Percentiles rank a stretch among this genome's conserved stretches.
phyloP scores from a whole-genome alignment of 2,888 invertebrate species.

The Erebia ligea region DNA sequence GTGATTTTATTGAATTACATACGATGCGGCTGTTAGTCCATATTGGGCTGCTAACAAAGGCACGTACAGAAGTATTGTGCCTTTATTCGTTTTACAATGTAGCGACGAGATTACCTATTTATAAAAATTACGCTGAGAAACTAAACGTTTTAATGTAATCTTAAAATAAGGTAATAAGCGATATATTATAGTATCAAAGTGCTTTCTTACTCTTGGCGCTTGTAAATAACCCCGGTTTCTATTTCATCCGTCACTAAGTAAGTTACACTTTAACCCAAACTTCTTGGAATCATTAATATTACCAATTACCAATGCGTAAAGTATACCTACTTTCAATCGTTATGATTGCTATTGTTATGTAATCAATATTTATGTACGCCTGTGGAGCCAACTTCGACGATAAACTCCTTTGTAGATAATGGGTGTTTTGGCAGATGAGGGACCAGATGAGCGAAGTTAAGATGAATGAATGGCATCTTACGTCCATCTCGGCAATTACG shows the following conservation, averaged over 20 bases:
- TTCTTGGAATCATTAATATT: background rate
- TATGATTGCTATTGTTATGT: constrained; percentile 12
- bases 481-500: constrained; percentile 39
- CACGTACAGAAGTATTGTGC: constrained; percentile 10
- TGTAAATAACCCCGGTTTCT: background rate
- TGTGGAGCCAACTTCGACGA: constrained; percentile 15
- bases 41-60: constrained; percentile 2
- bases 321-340: background rate
- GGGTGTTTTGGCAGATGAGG: constrained; percentile 40
- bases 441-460: constrained; percentile 37
- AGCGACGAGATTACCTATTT: background rate
- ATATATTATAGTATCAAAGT: too few relatives aligned
- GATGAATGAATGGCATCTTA: constrained; percentile 41
- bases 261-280: too few relatives aligned
- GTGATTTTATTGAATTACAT: constrained; percentile 55
- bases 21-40: constrained; percentile 10
- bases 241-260: background rate
- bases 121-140: background rate
- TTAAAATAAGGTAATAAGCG: too few relatives aligned
- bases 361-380: constrained; percentile 12
- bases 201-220: too few relatives aligned
- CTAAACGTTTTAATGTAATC: too few relatives aligned
- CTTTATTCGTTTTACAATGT: background rate
- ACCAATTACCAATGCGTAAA: background rate
- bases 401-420: constrained; percentile 37